Percentiles rank a stretch among this genome's conserved stretches.
These are phyloP conservation scores for Hoplostethus atlanticus DNA, from an alignment of 2,797 vertebrate species.

Conservation along the genomic window DNA sequence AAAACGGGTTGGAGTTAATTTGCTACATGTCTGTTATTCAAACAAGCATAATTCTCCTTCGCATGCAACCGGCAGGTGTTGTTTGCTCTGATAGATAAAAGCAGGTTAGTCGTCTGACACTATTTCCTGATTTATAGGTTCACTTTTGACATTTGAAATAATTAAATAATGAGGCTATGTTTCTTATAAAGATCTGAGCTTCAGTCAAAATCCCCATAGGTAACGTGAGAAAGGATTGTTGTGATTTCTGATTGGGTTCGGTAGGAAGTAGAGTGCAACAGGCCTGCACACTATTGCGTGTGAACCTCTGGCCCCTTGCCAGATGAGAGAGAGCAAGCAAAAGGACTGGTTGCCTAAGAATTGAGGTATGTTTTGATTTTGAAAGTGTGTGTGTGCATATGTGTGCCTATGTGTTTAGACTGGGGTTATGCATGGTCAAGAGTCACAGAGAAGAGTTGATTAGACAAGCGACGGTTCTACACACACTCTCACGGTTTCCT, in stretches of 20 bases:
- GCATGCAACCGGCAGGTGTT: slow-evolving; percentile 61
- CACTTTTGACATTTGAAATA: slow-evolving; percentile 44
- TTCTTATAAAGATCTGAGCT: slow-evolving; percentile 41
- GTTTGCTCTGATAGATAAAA: slow-evolving; percentile 64
- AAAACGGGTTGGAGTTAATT: slow-evolving; percentile 35
- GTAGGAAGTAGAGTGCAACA: slow-evolving; percentile 46
- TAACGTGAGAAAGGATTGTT: slow-evolving; percentile 71
- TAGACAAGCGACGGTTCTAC: slow-evolving; percentile 8
- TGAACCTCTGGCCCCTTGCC: slow-evolving; percentile 80
- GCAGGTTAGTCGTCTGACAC: slow-evolving; percentile 40
- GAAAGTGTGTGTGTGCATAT: slow-evolving; percentile 27
- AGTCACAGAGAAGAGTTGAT: slow-evolving; percentile 55
- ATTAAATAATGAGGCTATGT: slow-evolving; percentile 51
- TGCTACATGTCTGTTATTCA: slow-evolving; percentile 45
- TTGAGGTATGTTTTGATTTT: slow-evolving; percentile 68
- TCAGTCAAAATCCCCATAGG: slow-evolving; percentile 33
- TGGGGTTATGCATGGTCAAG: slow-evolving; percentile 39
- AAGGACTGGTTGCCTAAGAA: slow-evolving; percentile 75
- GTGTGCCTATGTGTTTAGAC: slow-evolving; percentile 58
- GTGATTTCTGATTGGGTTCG: slow-evolving; percentile 60
- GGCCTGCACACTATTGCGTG: slow-evolving; percentile 79
- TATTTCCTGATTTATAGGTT: slow-evolving; percentile 64
- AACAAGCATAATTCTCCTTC: slow-evolving; percentile 37
- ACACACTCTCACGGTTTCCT: slow-evolving; percentile 36
- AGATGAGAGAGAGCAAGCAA: slow-evolving; percentile 62